phyloP scores from a whole-genome alignment of 2,113 vertebrate species.

The Neodon shergylaensis region DNA sequence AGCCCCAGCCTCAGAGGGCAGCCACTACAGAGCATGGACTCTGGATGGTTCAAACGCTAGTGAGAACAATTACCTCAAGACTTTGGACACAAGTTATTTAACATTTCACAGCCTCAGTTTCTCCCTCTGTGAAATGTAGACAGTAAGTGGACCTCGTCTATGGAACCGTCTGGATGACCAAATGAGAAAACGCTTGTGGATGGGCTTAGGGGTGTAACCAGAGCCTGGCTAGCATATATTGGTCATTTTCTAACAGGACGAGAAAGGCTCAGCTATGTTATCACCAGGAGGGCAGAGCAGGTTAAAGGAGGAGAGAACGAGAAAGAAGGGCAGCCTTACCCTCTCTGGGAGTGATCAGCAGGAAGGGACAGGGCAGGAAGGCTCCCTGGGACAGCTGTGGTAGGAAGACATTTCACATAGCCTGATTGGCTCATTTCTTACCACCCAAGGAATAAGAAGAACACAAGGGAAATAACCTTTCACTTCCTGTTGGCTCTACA shows the following conservation, averaged over 20 bases:
- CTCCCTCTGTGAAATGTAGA: background rate
- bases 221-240: background rate
- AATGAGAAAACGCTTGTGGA: background rate
- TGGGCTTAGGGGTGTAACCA: background rate
- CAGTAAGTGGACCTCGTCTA: background rate
- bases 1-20: background rate
- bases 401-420: background rate
- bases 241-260: background rate
- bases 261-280: background rate
- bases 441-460: background rate
- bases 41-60: background rate
- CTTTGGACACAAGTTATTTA: background rate
- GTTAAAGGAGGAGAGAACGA: background rate
- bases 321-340: background rate
- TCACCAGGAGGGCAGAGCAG: background rate
- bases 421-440: background rate
- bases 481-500: background rate
- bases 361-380: background rate
- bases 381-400: background rate
- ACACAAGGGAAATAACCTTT: background rate
- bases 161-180: background rate
- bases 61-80: background rate
- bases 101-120: background rate
- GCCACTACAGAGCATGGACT: background rate
- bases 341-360: background rate